phyloP scores from a whole-genome alignment of 2,797 vertebrate species.

The Lateolabrax maculatus region DNA sequence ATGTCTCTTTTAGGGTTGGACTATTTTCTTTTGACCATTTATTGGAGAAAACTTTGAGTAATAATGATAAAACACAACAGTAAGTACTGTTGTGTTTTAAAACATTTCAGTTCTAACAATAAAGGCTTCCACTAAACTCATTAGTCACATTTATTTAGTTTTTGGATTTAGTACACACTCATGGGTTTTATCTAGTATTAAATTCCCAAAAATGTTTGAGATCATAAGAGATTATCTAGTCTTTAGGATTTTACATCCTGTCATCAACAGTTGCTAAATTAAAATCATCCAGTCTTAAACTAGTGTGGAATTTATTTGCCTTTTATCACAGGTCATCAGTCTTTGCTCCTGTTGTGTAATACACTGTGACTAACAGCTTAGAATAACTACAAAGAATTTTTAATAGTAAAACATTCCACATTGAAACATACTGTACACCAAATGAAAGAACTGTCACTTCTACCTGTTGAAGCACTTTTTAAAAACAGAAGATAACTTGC shows the following conservation, averaged over 20 bases:
- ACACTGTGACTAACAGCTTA: not conserved
- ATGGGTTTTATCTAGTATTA: not conserved
- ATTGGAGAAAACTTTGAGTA: not conserved
- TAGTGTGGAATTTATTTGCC: not conserved
- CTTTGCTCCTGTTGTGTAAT: not conserved
- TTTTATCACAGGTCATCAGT: not conserved
- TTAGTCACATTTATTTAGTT: not conserved
- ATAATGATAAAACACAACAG: not conserved
- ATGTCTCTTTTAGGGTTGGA: not conserved
- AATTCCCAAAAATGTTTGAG: not conserved
- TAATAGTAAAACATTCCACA: not conserved
- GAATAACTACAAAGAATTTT: not conserved
- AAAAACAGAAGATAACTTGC: not conserved
- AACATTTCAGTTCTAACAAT: not conserved
- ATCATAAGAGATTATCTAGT: not conserved
- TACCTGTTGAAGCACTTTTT: not conserved
- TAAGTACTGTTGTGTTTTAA: not conserved
- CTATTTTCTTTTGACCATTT: not conserved
- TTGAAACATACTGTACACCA: not conserved
- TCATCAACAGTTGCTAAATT: not conserved
- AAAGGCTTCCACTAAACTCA: not conserved
- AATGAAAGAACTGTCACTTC: not conserved
- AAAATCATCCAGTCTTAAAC: not conserved
- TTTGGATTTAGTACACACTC: not conserved
- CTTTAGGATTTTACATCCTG: not conserved